phyloP scores from a whole-genome alignment of 2,113 vertebrate species.

The Tenebrosternarchus preto region DNA sequence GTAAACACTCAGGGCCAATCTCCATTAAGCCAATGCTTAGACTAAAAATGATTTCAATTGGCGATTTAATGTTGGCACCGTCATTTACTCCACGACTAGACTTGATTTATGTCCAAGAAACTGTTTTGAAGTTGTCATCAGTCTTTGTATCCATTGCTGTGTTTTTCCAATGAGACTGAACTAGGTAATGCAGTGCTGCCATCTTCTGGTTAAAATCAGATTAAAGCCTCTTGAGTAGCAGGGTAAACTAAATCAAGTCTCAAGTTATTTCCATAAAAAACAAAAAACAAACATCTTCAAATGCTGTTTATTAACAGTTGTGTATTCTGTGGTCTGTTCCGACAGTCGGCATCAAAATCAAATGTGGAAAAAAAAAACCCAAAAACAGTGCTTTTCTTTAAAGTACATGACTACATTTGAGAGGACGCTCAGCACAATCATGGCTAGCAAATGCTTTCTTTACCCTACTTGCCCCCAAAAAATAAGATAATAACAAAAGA shows the following conservation, averaged over 20 bases:
- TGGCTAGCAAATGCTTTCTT: conserved; percentile 7
- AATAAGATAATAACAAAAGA: conserved; percentile 31
- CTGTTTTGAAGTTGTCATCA: too few relatives aligned
- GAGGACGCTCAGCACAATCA: conserved; percentile 13
- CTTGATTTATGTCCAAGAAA: too few relatives aligned
- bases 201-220: not conserved
- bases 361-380: conserved; percentile 26
- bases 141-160: not conserved
- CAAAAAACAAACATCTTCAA: conserved; percentile 16
- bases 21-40: too few relatives aligned
- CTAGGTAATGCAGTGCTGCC: conserved; percentile 7
- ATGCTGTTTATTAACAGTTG: conserved; percentile 55
- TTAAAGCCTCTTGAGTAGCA: not conserved
- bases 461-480: conserved; percentile 8
- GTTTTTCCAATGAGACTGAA: not conserved
- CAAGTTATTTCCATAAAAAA: not conserved
- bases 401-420: conserved; percentile 1
- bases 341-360: conserved; percentile 7
- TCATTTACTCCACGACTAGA: too few relatives aligned
- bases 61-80: too few relatives aligned
- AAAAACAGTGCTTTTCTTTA: conserved; percentile 11
- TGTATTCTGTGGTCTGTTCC: conserved; percentile 12
- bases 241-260: not conserved
- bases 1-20: too few relatives aligned
- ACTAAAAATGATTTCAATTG: too few relatives aligned